Conservation (phyloP, 2,113 vertebrate species). For the Labeo catla region DNA sequence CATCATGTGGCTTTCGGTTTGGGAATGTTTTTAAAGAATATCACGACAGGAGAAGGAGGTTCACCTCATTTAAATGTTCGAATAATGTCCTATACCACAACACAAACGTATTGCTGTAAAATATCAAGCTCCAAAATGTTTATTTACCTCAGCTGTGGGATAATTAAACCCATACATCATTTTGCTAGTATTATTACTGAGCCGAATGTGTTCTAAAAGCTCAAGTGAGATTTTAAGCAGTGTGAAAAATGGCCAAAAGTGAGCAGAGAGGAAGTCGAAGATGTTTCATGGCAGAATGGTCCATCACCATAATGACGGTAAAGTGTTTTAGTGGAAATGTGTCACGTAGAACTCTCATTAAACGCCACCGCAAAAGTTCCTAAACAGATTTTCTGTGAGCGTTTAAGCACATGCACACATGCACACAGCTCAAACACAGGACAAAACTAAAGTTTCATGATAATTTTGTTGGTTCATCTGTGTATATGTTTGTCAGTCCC, state of each 20-base stretch:
- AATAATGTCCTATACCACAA: neutral
- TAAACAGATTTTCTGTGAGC: constrained; percentile 32
- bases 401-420: neutral
- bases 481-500: neutral
- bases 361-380: constrained; percentile 46
- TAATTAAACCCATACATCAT: constrained; percentile 34
- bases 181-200: neutral
- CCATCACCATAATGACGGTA: constrained; percentile 57
- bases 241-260: neutral
- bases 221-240: constrained; percentile 20
- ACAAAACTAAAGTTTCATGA: constrained; percentile 11
- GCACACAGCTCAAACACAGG: neutral
- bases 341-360: constrained; percentile 59
- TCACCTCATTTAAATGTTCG: neutral
- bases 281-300: constrained; percentile 32
- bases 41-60: neutral
- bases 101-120: constrained; percentile 8
- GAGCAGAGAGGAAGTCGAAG: constrained; percentile 16
- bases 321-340: constrained; percentile 49
- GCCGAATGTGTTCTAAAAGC: constrained; percentile 20
- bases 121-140: constrained; percentile 7
- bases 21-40: neutral
- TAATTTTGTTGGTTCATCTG: neutral
- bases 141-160: constrained; percentile 26
- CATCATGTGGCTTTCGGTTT: constrained; percentile 25